A percentile compares a stretch with the other conserved stretches of the same genome.
phyloP scores from a whole-genome alignment of 2,888 invertebrate genomes.

The Xanthia icteritia region DNA sequence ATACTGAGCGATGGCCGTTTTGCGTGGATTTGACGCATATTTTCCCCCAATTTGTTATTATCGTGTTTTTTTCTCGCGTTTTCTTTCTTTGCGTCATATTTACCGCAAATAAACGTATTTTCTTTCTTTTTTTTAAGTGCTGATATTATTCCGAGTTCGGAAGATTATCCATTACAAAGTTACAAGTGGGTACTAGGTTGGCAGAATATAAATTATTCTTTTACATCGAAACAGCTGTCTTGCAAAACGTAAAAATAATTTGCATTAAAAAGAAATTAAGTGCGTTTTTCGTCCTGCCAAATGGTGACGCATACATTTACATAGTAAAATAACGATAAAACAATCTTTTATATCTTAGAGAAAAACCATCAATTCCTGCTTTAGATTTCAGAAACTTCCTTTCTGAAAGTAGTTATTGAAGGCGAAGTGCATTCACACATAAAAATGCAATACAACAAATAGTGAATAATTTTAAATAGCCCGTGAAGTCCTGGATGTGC shows the following conservation, averaged over 20 bases:
- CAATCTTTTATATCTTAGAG: slow-evolving; percentile 8
- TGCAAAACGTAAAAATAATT: slow-evolving; percentile 33
- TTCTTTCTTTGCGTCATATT: too few relatives aligned
- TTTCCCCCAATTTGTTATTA: too few relatives aligned
- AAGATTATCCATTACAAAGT: not conserved
- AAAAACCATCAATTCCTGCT: not conserved
- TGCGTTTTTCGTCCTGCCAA: slow-evolving; percentile 38
- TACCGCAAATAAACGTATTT: too few relatives aligned
- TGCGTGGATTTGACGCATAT: too few relatives aligned
- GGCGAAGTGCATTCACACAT: slow-evolving; percentile 50
- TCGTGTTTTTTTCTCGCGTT: too few relatives aligned
- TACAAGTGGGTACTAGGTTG: not conserved
- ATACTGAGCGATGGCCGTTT: too few relatives aligned
- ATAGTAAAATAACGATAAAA: slow-evolving; percentile 33
- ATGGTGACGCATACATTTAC: slow-evolving; percentile 48
- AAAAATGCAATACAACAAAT: slow-evolving; percentile 65
- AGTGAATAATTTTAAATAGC: slow-evolving; percentile 73
- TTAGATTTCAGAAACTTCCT: not conserved
- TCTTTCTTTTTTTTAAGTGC: too few relatives aligned
- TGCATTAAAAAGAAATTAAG: slow-evolving; percentile 39
- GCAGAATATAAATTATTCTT: not conserved
- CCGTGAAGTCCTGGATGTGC: slow-evolving; percentile 62
- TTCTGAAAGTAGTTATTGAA: slow-evolving; percentile 12
- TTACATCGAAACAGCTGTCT: slow-evolving; percentile 32
- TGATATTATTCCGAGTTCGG: not conserved